A percentile compares a stretch with the other conserved stretches of the same genome.
Evolutionary conservation across 2,888 invertebrate genomes (phyloP).

Genomic region (Anorthoa munda): DNA sequence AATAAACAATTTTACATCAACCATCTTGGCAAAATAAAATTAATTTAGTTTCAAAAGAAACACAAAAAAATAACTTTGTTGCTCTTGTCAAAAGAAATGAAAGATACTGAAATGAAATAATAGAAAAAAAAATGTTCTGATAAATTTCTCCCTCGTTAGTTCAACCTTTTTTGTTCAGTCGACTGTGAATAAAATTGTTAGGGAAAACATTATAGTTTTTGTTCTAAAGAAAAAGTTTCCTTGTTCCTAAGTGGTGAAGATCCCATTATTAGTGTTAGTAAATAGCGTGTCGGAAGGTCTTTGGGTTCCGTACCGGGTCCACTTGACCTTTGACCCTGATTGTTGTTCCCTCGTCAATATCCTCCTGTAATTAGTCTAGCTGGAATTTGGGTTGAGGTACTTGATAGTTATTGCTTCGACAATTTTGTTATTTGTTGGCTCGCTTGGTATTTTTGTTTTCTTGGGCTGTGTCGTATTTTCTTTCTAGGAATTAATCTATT

Average conservation of each 20-base stretch:
- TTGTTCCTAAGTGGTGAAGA: slow-evolving; percentile 7
- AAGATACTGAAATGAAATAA: slow-evolving; percentile 22
- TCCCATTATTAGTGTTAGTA: slow-evolving; percentile 31
- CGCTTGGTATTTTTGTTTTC: neutral
- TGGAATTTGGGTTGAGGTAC: slow-evolving; percentile 25
- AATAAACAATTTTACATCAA: slow-evolving; percentile 24
- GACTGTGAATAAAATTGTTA: slow-evolving; percentile 13
- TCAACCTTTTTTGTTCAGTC: slow-evolving; percentile 38
- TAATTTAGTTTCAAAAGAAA: slow-evolving; percentile 2
- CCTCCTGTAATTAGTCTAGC: slow-evolving; percentile 41
- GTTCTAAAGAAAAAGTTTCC: neutral
- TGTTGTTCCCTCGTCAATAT: slow-evolving; percentile 47
- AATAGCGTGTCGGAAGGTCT: slow-evolving; percentile 23
- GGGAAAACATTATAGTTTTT: neutral
- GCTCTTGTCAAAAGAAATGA: slow-evolving; percentile 27
- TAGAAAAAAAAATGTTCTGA: slow-evolving; percentile 4
- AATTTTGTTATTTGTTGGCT: slow-evolving; percentile 34
- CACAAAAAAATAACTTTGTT: neutral
- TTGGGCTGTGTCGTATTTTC: neutral
- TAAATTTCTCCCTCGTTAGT: slow-evolving; percentile 33
- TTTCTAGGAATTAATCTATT: neutral
- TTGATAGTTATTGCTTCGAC: slow-evolving; percentile 23
- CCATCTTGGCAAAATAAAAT: slow-evolving; percentile 15
- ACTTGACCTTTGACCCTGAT: slow-evolving; percentile 35
- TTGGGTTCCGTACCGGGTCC: slow-evolving; percentile 10